These are phyloP conservation scores for Pammene aurita DNA, from an alignment of 2,888 invertebrate genomes.

Conservation along the genomic window DNA sequence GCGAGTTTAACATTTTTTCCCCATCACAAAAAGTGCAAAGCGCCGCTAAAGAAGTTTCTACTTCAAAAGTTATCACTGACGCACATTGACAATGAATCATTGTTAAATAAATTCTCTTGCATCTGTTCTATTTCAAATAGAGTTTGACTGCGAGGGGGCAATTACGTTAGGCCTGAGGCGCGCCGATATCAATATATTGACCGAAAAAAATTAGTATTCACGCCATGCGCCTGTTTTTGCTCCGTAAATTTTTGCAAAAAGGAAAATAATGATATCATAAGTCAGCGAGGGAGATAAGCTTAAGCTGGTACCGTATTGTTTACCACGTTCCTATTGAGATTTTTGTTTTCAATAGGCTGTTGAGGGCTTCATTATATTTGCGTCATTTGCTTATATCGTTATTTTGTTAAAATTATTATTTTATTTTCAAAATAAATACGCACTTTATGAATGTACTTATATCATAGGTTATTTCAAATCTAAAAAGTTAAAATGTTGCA, in stretches of 20 bases:
- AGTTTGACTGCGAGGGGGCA: constrained; percentile 49
- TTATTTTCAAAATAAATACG: background rate
- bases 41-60: too few species aligned
- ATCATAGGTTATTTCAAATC: background rate
- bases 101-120: constrained; percentile 53
- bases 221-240: constrained; percentile 70
- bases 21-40: too few species aligned
- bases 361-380: constrained; percentile 59
- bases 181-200: constrained; percentile 74
- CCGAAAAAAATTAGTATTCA: constrained; percentile 77
- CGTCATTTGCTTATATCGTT: constrained; percentile 36
- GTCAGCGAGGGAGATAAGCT: constrained; percentile 76
- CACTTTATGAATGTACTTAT: too few species aligned
- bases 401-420: constrained; percentile 31
- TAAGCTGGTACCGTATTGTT: constrained; percentile 69
- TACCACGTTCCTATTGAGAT: constrained; percentile 70
- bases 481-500: constrained; percentile 13
- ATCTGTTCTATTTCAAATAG: constrained; percentile 71
- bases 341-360: constrained; percentile 56
- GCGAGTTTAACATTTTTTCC: too few species aligned
- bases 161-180: constrained; percentile 58
- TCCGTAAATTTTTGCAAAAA: constrained; percentile 76
- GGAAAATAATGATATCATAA: constrained; percentile 80
- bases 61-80: too few species aligned
- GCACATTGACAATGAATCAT: too few species aligned